Conservation (phyloP, 2,797 vertebrate species). For the Enteromius paludinosus region DNA sequence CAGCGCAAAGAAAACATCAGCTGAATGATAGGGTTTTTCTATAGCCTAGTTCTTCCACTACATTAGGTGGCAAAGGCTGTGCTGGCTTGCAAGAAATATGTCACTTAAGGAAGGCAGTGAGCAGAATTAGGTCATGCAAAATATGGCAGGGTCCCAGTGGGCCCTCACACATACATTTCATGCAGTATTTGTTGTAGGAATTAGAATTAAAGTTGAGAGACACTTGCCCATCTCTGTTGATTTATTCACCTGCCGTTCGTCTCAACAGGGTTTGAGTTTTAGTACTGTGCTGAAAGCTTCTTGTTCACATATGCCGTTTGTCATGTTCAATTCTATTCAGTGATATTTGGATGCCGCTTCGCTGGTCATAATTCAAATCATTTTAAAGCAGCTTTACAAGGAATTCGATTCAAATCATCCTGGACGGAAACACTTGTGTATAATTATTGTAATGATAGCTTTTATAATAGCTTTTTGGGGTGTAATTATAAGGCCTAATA, state of each 20-base stretch:
- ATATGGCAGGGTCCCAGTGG: constrained; percentile 69
- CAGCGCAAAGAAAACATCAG: constrained; percentile 41
- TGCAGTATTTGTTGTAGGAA: constrained; percentile 77
- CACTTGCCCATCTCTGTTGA: constrained; percentile 79
- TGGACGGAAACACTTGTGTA: constrained; percentile 8
- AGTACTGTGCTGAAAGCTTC: neutral
- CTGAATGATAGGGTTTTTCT: constrained; percentile 51
- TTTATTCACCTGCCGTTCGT: constrained; percentile 58
- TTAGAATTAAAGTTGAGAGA: constrained; percentile 77
- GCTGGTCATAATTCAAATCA: neutral
- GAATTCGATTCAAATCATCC: constrained; percentile 24
- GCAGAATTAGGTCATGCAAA: constrained; percentile 77
- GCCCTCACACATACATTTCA: constrained; percentile 69
- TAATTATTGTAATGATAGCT: constrained; percentile 35
- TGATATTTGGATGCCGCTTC: neutral
- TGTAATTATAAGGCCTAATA: constrained; percentile 31
- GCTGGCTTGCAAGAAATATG: constrained; percentile 51
- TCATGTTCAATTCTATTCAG: constrained; percentile 9
- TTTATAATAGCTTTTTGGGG: constrained; percentile 16
- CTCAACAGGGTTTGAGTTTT: neutral
- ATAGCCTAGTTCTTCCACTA: constrained; percentile 55
- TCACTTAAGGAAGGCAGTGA: constrained; percentile 71
- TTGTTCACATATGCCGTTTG: neutral
- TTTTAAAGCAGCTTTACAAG: neutral
- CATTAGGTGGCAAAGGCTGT: constrained; percentile 45